Base-by-base conservation (phyloP, 1,140 invertebrate genomes). In the Brachionus koreanus region DNA sequence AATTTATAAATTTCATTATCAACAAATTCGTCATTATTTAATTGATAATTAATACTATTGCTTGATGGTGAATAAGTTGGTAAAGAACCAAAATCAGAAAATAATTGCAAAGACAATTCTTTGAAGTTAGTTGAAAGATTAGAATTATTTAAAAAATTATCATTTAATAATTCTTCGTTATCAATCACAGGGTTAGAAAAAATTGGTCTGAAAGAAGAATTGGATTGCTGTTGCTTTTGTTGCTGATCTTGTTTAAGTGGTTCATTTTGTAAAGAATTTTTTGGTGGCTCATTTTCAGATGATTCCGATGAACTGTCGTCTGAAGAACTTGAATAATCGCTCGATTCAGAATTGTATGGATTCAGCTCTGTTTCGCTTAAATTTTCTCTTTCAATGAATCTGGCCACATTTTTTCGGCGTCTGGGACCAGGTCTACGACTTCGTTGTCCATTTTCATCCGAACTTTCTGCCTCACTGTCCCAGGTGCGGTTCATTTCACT, bases 341-440 rank as follows among this genome's bases (percentile, higher is more conserved):
- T 19, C 19, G 49, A 42, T 42, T 61, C 76, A 6, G 49, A 57
- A 79, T 42, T 35, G 9, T 57, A 65, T 16, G 49, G 39, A 43
- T 79, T 79, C 2, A 79, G 37, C 19, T 79, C 76, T 1, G 76
- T 79, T 79, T 79, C 76, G 39, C 76, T 79, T 65, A 79, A 65
- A 35, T 79, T 79, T 35, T 79, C 76, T 19, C 76, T 39, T 65
- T 79, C 76, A 12, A 79, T 42, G 33, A 79, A 79, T n/a, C 39
- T 79, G 23, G 76, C 76, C 10, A 79, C 49, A 19, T 79, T 79
- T 7, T 10, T 61, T 49, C 76, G 19, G 10, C 76, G 49, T 25
- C 69, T 74, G 29, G 19, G 37, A 46, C 67, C 33, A 16, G 67
- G 33, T 72, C 37, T 39, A 16, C 69, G 19, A 74, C 19, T 19